phyloP scores from a whole-genome alignment of 2,888 invertebrate species.

The Acanthosepion esculentum region DNA sequence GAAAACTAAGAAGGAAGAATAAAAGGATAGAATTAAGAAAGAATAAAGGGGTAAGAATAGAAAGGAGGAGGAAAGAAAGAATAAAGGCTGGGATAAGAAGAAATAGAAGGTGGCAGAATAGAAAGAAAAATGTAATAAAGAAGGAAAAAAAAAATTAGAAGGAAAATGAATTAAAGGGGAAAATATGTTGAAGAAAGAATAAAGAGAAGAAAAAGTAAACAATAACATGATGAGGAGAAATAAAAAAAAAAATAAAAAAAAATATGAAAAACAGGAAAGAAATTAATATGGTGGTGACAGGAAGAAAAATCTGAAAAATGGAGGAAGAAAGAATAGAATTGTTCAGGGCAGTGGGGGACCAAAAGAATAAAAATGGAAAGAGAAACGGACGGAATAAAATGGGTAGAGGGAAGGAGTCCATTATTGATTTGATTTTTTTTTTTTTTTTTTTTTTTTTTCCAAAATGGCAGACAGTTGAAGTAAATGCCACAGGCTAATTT shows the following conservation, averaged over 20 bases:
- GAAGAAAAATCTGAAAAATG: not conserved
- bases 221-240: not conserved
- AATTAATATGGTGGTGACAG: not conserved
- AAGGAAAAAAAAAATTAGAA: not conserved
- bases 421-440: not conserved
- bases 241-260: not conserved
- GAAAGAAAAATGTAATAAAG: not conserved
- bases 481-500: conserved; percentile 8
- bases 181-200: not conserved
- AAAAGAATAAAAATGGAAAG: not conserved
- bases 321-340: not conserved
- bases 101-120: too few relatives aligned
- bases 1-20: not conserved
- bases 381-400: not conserved
- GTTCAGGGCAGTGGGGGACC: not conserved
- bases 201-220: not conserved
- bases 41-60: not conserved
- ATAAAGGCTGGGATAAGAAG: too few relatives aligned
- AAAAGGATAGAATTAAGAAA: not conserved
- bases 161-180: not conserved
- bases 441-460: not conserved
- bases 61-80: not conserved
- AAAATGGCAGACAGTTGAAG: conserved; percentile 33
- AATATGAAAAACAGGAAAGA: not conserved
- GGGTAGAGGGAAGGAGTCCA: not conserved